Conservation (phyloP, 2,888 invertebrate species). For the Dasypogon diadema region DNA sequence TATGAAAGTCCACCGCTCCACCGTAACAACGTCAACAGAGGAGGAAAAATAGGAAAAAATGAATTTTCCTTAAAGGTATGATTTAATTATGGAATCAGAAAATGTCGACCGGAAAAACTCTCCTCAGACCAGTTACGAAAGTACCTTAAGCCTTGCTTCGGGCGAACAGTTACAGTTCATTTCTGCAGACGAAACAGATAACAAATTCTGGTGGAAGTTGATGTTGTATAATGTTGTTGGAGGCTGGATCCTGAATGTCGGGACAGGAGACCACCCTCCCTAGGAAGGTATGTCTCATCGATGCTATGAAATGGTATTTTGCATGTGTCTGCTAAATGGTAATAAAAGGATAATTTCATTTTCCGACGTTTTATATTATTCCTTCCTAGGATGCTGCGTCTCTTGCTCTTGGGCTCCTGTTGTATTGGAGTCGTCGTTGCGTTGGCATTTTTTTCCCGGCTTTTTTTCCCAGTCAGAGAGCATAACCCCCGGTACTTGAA, state of each 20-base stretch:
- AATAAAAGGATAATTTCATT: neutral
- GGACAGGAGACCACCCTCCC: no score
- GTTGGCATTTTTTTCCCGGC: neutral
- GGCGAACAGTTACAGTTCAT: neutral
- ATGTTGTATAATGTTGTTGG: neutral
- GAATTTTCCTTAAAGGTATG: neutral
- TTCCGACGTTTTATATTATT: neutral
- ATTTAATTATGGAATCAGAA: slow-evolving; percentile 3
- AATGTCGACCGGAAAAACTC: neutral
- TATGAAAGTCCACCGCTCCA: neutral
- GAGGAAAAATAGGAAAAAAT: no score
- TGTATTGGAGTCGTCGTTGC: neutral
- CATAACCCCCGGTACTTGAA: neutral
- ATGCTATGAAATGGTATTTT: neutral
- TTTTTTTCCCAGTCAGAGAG: neutral
- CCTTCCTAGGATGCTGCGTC: neutral
- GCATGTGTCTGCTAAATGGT: neutral
- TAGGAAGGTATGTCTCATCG: no score
- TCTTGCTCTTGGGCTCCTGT: neutral
- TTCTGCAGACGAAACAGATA: neutral
- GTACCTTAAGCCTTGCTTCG: neutral
- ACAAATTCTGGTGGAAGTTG: neutral
- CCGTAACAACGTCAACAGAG: neutral
- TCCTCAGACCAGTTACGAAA: neutral
- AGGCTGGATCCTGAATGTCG: neutral